Base-by-base conservation (phyloP, 1,140 invertebrate genomes). In the Drosophila kikkawai region DNA sequence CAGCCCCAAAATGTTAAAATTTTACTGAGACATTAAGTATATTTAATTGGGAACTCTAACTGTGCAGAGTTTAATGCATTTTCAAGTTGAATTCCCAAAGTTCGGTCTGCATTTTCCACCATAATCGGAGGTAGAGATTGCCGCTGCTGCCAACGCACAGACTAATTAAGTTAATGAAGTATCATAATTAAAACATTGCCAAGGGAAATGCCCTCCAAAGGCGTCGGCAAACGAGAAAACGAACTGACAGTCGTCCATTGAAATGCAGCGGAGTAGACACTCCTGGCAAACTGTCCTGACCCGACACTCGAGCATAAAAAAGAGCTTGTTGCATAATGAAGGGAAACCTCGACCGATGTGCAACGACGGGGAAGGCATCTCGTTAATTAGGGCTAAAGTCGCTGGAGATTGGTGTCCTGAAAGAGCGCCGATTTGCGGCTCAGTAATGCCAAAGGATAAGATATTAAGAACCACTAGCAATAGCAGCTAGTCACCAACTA, bases 151-250 rank as follows among this genome's bases (percentile, higher is more conserved):
- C 44, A n/a, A 12, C 37, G 22, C 37, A 15, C 41, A 55, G 65
- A 85, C 64, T 78, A 85, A 85, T 85, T 85, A 78, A 67, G 68
- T 60, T 78, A 78, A 85, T 85, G 63, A 85, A 85, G 82, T 85
- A 85, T 85, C 69, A 80, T 84, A 74, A 75, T 79, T 85, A 80
- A 75, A 82, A 61, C 61, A 69, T 56, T 48, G 47, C 51, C 51
- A 50, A 51, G 58, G 67, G 63, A 79, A 83, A 67, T 59, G 47
- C 32, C 29, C 41, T 50, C 29, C 42, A 61, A 75, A 53, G 61
- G 44, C 67, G 56, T 63, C 47, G 45, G 17, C 56, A 39, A 48
- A 56, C 37, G 22, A 39, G 37, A 32, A 32, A 47, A 51, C 41
- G 22, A 61, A 53, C 70, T 70, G 56, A 22, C 50, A 45, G 48